Percentiles rank a stretch among this genome's conserved stretches.
Conservation (phyloP, 2,888 invertebrate species). For the Didymodactylos carnosus region DNA sequence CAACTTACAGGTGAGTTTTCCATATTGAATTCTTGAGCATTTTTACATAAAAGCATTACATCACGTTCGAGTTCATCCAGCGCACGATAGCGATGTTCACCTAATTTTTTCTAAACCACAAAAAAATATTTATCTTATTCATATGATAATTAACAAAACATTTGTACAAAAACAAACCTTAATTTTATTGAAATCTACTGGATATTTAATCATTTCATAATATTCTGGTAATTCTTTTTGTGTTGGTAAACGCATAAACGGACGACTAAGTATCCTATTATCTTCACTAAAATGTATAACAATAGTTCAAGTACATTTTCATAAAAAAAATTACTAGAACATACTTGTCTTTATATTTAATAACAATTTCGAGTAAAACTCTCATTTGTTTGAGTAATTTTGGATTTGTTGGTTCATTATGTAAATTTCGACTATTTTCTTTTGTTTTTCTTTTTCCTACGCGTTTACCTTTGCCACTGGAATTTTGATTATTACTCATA, state of each 20-base stretch:
- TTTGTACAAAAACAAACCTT: conserved; percentile 1
- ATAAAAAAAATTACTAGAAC: background rate
- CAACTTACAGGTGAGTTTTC: conserved; percentile 48
- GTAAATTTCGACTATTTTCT: background rate
- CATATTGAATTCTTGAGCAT: conserved; percentile 90
- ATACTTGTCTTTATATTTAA: conserved; percentile 4
- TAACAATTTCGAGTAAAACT: background rate
- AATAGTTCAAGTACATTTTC: background rate
- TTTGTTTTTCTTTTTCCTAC: background rate
- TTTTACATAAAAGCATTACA: conserved; percentile 78
- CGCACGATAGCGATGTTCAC: conserved; percentile 44
- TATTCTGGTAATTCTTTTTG: conserved; percentile 80
- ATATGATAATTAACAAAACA: background rate
- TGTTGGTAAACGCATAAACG: conserved; percentile 84
- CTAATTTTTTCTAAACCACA: conserved; percentile 22
- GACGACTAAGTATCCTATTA: conserved; percentile 66
- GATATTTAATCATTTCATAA: conserved; percentile 83
- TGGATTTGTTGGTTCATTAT: background rate
- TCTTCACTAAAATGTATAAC: conserved; percentile 33
- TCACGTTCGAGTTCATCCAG: conserved; percentile 47
- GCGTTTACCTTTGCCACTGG: background rate
- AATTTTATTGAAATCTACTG: conserved; percentile 82
- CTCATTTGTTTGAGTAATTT: background rate
- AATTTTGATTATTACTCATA: no score
- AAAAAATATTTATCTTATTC: background rate